Base-by-base conservation (phyloP, 2,113 vertebrate genomes). In the Phoxinus phoxinus region DNA sequence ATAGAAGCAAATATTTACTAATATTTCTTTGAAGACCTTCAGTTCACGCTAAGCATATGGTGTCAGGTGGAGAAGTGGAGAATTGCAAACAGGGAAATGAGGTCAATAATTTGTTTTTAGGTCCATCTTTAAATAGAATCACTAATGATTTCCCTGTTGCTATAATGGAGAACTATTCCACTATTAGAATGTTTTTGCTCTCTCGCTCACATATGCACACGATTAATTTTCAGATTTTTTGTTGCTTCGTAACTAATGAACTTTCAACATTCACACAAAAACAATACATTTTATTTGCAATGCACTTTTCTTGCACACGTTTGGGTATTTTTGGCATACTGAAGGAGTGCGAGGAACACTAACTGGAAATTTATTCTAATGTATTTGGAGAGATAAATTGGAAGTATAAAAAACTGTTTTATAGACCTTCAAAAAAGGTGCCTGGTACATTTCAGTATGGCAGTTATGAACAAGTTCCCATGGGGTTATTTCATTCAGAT, bases 11-110 rank as follows among this genome's bases (percentile, higher is more conserved):
- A 91, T 87, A 85, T 88, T 90, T 85, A 87, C 51, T 25, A 73
- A 85, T 86, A 83, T 90, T 91, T 82, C 74, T 75, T 87, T 69
- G 84, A 91, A 89, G 91, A 94, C 92, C 92, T 90, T 87, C 81
- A 76, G 74, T 30, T 44, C 58, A 76, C 11, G 4, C 17, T 30
- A 21, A 78, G 77, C 46, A 82, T 86, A 86, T 87, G 51, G 86
- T 88, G 41, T 65, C 10, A 78, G 85, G 17, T 81, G 41, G 78
- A 32, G 13, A 83, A 75, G 30, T 41, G 84, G 79, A 78, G 5
- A n/a, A 73, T 30, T 41, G 3, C 23, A 1, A 37, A 12, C 58
- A 17, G 87, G 30, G 37, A 25, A 46, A 67, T 46, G 30, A 59
- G 80, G 17, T 69, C 25, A 13, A 67, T 30, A 53, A 69, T 44